These are phyloP conservation scores for Leptonema lineaticorne DNA, from an alignment of 1,140 invertebrate species.

Conservation along the genomic window DNA sequence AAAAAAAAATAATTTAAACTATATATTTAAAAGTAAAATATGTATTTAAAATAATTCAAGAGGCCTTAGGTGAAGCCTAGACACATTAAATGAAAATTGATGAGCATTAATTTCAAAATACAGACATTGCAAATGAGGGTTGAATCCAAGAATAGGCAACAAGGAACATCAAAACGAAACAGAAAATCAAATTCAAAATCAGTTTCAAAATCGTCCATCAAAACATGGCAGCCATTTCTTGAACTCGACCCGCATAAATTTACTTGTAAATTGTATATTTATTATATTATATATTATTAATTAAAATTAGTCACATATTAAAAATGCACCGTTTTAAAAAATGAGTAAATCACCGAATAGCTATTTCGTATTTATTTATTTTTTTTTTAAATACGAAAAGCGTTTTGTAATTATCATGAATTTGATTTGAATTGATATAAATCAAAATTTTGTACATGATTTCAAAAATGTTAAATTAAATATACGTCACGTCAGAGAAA, in stretches of 20 bases:
- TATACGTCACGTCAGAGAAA: background rate
- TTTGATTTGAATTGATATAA: background rate
- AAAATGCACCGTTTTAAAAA: too few species aligned
- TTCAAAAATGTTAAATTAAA: background rate
- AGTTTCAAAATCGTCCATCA: background rate
- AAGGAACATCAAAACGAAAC: too few species aligned
- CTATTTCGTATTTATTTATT: background rate
- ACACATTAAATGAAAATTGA: background rate
- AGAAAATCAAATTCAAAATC: background rate
- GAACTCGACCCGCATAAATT: background rate
- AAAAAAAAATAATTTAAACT: too few species aligned
- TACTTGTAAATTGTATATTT: background rate
- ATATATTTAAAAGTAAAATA: background rate
- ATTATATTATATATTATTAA: background rate
- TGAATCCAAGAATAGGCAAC: too few species aligned
- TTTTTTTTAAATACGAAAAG: background rate
- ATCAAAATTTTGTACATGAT: background rate
- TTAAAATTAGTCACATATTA: slow-evolving; percentile 14
- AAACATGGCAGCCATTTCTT: too few species aligned
- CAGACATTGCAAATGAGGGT: background rate
- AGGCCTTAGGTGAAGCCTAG: slow-evolving; percentile 11
- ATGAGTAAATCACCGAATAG: too few species aligned
- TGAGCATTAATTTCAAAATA: background rate
- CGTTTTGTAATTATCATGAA: background rate
- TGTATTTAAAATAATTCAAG: background rate